Base-by-base conservation (phyloP, 2,113 vertebrate genomes). In the Coracopsis vasa region DNA sequence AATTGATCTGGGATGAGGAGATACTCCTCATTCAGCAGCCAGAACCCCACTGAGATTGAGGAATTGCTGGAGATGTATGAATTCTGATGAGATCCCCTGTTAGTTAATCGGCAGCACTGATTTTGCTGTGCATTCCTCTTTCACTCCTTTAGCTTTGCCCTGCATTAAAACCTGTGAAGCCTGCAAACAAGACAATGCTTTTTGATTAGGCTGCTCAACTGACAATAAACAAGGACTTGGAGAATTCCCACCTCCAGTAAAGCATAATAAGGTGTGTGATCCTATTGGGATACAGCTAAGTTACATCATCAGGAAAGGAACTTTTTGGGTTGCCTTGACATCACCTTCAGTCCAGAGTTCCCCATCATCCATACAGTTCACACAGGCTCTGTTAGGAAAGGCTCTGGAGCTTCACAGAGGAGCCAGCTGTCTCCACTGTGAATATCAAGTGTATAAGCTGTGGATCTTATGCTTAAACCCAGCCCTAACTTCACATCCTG, bases 161-260 rank as follows among this genome's bases (percentile, higher is more conserved):
- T 84, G 61, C 86, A 92, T 94, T 97, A 90, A 96, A 97, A 95
- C 74, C 71, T 62, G 50, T 90, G 86, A 88, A 79, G 58, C 50
- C 78, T 69, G 71, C 51, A 95, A 92, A 92, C 39, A 85, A 92
- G 94, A 94, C 83, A 74, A 25, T 85, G 66, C 31, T 94, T 97
- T 95, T 86, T 90, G 64, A 93, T 93, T 88, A 90, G 51, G 37
- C 11, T 64, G 24, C n/a, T 91, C 86, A 87, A 11, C 35, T 91
- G 71, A 65, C 51, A 88, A 77, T 71, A 81, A 94, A 21, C 8
- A 37, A 60, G 75, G 19, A 5, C 87, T 64, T 37, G 33, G 72
- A 90, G 48, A 81, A 80, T 83, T 64, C 41, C 16, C 35, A 13
- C 20, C 27, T 66, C n/a, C 31, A 67, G 24, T 29, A 70, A 77